Conservation (phyloP, 2,888 invertebrate genomes). For the Pseudanteris insignis region DNA sequence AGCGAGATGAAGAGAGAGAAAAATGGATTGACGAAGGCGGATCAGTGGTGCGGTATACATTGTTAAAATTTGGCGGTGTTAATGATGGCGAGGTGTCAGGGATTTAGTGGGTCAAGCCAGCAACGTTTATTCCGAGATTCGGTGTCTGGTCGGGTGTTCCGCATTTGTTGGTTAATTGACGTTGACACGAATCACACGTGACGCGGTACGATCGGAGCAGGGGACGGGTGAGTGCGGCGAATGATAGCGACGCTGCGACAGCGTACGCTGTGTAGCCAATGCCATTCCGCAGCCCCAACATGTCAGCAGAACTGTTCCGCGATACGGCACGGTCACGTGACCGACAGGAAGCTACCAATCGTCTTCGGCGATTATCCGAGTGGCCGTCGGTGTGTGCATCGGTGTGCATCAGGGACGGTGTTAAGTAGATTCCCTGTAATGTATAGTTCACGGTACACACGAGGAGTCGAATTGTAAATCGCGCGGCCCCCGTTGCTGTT, state of each 20-base stretch:
- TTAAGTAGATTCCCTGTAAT: slow-evolving; percentile 60
- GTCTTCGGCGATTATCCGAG: slow-evolving; percentile 65
- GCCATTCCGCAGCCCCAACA: slow-evolving; percentile 46
- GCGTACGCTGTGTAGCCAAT: slow-evolving; percentile 46
- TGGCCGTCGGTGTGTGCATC: slow-evolving; percentile 44
- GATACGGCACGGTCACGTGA: slow-evolving; percentile 62
- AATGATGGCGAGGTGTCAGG: slow-evolving; percentile 26
- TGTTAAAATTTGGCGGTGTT: slow-evolving; percentile 37
- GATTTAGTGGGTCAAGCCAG: slow-evolving; percentile 38
- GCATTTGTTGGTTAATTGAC: slow-evolving; percentile 51
- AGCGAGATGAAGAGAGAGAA: too few relatives aligned
- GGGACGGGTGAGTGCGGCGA: slow-evolving; percentile 42
- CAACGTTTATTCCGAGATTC: slow-evolving; percentile 42
- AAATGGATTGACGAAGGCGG: too few relatives aligned
- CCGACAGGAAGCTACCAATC: slow-evolving; percentile 66
- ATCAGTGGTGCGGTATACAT: slow-evolving; percentile 12
- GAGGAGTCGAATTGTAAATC: slow-evolving; percentile 37
- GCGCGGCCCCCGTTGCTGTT: too few relatives aligned
- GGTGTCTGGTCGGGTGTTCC: slow-evolving; percentile 46
- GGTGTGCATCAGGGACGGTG: slow-evolving; percentile 61
- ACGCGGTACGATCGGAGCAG: slow-evolving; percentile 47
- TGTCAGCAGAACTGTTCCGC: slow-evolving; percentile 48
- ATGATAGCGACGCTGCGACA: too few relatives aligned
- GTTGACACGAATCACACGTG: slow-evolving; percentile 53
- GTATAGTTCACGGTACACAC: slow-evolving; percentile 37